These are phyloP conservation scores for Drosophila macrothrix DNA, from an alignment of 2,888 invertebrate species.

Conservation along the genomic window DNA sequence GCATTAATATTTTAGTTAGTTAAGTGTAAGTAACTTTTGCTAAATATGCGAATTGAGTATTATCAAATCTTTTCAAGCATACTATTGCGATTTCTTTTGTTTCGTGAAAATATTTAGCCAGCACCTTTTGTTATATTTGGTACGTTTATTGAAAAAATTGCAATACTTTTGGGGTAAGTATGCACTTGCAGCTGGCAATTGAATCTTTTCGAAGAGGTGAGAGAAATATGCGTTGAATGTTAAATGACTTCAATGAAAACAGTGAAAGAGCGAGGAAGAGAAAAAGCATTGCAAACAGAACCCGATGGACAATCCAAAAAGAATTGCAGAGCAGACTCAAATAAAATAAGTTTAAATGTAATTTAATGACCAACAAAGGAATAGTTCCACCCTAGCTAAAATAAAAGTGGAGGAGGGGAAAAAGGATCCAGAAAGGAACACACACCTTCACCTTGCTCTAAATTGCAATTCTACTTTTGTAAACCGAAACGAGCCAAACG, in stretches of 20 bases:
- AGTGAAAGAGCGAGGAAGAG: background rate
- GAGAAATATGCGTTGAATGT: conserved; percentile 13
- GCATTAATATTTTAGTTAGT: background rate
- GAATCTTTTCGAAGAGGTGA: conserved; percentile 5
- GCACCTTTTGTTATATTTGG: background rate
- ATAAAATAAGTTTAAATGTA: conserved; percentile 52
- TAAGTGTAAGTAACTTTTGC: background rate
- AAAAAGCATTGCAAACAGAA: background rate
- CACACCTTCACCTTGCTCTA: conserved; percentile 21
- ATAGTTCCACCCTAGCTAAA: conserved; percentile 38
- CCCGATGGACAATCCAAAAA: conserved; percentile 3
- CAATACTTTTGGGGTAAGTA: conserved; percentile 9
- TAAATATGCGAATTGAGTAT: background rate
- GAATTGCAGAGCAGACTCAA: conserved; percentile 30
- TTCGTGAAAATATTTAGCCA: background rate
- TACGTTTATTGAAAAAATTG: background rate
- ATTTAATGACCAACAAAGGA: conserved; percentile 70
- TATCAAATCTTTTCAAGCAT: background rate
- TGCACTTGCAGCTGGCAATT: conserved; percentile 11
- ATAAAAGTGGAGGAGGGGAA: background rate
- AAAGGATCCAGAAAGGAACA: background rate
- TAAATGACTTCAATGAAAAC: conserved; percentile 9
- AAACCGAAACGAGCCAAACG: conserved; percentile 45
- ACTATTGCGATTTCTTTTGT: background rate
- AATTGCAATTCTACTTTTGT: conserved; percentile 41